phyloP scores from a whole-genome alignment of 2,797 vertebrate genomes.

The Sciurus carolinensis region DNA sequence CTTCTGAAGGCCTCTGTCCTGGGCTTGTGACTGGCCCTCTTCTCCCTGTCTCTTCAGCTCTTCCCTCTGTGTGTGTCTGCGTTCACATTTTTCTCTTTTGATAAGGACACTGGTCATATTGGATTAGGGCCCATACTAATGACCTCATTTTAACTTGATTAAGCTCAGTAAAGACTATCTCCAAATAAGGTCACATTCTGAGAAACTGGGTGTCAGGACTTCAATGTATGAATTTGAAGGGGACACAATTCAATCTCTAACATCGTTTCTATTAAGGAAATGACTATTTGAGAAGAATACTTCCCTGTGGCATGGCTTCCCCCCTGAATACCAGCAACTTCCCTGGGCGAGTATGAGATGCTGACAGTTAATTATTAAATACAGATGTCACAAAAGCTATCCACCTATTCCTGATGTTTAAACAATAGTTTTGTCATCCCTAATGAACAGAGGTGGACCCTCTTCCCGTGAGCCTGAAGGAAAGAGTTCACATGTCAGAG shows the following conservation, averaged over 20 bases:
- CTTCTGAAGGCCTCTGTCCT: background rate
- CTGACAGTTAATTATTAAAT: slow-evolving; percentile 19
- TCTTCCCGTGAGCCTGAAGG: background rate
- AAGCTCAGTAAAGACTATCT: slow-evolving; percentile 11
- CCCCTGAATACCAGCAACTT: background rate
- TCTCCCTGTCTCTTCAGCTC: background rate
- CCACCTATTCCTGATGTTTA: slow-evolving; percentile 9
- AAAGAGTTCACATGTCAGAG: background rate
- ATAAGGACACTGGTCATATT: background rate
- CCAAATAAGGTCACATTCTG: slow-evolving; percentile 26
- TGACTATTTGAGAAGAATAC: background rate
- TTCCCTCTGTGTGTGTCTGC: background rate
- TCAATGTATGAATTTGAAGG: background rate
- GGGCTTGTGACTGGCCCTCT: background rate
- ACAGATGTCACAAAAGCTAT: background rate
- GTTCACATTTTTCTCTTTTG: slow-evolving; percentile 29
- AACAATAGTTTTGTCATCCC: background rate
- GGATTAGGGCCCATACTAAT: background rate
- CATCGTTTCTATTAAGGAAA: background rate
- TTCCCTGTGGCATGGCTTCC: background rate
- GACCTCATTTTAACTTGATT: slow-evolving; percentile 43
- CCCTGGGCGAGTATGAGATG: background rate
- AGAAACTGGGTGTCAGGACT: background rate
- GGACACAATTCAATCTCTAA: background rate
- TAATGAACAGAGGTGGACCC: background rate